phyloP scores from a whole-genome alignment of 2,797 vertebrate species.

The Cygnus olor region DNA sequence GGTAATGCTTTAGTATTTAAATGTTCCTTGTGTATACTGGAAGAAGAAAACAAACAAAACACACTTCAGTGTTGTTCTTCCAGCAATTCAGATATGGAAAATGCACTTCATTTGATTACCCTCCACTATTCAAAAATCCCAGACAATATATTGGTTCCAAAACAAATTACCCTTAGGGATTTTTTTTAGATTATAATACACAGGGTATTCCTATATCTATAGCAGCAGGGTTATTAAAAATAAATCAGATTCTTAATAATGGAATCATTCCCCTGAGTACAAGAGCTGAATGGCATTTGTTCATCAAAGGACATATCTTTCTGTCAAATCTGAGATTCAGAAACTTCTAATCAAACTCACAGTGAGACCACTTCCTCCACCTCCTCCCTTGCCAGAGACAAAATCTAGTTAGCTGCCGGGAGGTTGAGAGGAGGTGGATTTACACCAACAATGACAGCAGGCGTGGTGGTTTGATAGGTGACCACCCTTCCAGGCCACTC shows the following conservation, averaged over 20 bases:
- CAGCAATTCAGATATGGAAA: not conserved
- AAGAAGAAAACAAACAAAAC: not conserved
- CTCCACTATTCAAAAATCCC: constrained; percentile 14
- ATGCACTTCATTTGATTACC: not conserved
- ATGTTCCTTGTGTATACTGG: not conserved
- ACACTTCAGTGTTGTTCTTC: not conserved
- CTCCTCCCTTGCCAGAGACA: not conserved
- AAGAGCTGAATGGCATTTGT: not conserved
- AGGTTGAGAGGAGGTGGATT: not conserved
- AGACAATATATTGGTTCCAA: constrained; percentile 19
- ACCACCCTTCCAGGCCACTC: not conserved
- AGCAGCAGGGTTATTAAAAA: constrained; percentile 45
- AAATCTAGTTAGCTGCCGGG: not conserved
- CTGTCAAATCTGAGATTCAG: not conserved
- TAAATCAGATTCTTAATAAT: constrained; percentile 38
- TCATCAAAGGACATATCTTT: not conserved
- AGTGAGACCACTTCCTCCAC: not conserved
- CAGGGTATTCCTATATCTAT: constrained; percentile 28
- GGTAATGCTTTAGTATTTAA: not conserved
- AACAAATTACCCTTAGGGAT: constrained; percentile 6
- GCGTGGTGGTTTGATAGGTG: not conserved
- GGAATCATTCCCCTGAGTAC: not conserved
- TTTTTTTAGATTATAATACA: constrained; percentile 36
- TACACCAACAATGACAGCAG: not conserved
- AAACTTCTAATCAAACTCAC: not conserved